Evolutionary conservation across 2,888 invertebrate genomes (phyloP).

Genomic region (Molorchus minor): DNA sequence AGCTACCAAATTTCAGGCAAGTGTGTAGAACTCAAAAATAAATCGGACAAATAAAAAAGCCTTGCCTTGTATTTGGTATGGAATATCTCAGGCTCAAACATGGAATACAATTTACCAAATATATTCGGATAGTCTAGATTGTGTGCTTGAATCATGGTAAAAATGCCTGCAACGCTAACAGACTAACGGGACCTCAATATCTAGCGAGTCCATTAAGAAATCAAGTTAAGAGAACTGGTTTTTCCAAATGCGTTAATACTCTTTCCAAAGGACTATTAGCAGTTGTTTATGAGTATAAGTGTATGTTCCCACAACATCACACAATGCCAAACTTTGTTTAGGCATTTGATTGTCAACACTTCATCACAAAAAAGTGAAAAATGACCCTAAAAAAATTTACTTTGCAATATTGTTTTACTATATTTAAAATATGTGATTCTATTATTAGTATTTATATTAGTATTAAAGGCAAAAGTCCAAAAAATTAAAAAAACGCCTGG

Average conservation of each 20-base stretch:
- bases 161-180: slow-evolving; percentile 90
- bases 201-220: slow-evolving; percentile 89
- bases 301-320: slow-evolving; percentile 80
- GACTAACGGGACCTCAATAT: slow-evolving; percentile 85
- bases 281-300: slow-evolving; percentile 78
- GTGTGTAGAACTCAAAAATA: slow-evolving; percentile 94
- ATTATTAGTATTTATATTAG: too few relatives aligned
- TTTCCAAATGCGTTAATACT: slow-evolving; percentile 80
- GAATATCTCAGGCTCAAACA: slow-evolving; percentile 92
- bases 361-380: slow-evolving; percentile 73
- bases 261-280: slow-evolving; percentile 82
- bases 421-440: too few relatives aligned
- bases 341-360: slow-evolving; percentile 64
- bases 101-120: slow-evolving; percentile 92
- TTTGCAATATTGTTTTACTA: too few relatives aligned
- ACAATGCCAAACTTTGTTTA: slow-evolving; percentile 80
- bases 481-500: too few relatives aligned
- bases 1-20: slow-evolving; percentile 90
- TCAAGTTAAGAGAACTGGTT: slow-evolving; percentile 88
- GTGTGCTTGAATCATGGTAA: slow-evolving; percentile 83
- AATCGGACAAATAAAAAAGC: slow-evolving; percentile 87
- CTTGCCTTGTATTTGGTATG: slow-evolving; percentile 89
- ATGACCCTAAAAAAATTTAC: slow-evolving; percentile 47
- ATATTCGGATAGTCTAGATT: slow-evolving; percentile 97
- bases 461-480: too few relatives aligned